Percentiles rank a stretch among this genome's conserved stretches.
Evolutionary conservation across 2,797 vertebrate genomes (phyloP).

Genomic region (Cossypha niveicapilla): DNA sequence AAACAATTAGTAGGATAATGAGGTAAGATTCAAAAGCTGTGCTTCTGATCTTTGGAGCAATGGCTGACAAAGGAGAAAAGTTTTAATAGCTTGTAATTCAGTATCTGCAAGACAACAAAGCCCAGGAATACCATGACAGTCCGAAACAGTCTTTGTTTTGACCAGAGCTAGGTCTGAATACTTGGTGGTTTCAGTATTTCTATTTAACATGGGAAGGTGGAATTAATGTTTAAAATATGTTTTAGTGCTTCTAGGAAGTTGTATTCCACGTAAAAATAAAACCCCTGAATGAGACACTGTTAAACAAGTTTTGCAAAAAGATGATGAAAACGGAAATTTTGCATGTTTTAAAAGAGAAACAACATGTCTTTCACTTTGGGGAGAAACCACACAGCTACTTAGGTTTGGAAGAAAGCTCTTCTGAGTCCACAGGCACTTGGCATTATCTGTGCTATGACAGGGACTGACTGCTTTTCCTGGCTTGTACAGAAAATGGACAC

Average conservation of each 20-base stretch:
- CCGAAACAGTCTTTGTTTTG: not conserved
- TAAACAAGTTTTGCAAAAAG: not conserved
- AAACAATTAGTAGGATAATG: not conserved
- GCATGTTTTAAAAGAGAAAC: not conserved
- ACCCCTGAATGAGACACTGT: not conserved
- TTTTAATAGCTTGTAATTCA: not conserved
- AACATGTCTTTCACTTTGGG: not conserved
- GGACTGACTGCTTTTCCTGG: not conserved
- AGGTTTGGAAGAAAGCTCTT: not conserved
- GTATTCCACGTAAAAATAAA: not conserved
- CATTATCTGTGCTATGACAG: not conserved
- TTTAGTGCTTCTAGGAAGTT: not conserved
- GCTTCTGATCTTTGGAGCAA: not conserved
- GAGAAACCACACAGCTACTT: not conserved
- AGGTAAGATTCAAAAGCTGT: not conserved
- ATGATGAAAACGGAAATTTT: not conserved
- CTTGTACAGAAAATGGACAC: not conserved
- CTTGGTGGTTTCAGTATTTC: not conserved
- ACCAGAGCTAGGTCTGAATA: not conserved
- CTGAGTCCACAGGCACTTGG: accelerated
- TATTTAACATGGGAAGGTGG: not conserved
- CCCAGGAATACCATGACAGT: not conserved
- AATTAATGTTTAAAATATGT: not conserved
- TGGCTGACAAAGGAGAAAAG: not conserved
- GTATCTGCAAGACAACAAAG: not conserved